Evolutionary conservation across 1,140 invertebrate genomes (phyloP).

Genomic region (Drosophila nebulosa): DNA sequence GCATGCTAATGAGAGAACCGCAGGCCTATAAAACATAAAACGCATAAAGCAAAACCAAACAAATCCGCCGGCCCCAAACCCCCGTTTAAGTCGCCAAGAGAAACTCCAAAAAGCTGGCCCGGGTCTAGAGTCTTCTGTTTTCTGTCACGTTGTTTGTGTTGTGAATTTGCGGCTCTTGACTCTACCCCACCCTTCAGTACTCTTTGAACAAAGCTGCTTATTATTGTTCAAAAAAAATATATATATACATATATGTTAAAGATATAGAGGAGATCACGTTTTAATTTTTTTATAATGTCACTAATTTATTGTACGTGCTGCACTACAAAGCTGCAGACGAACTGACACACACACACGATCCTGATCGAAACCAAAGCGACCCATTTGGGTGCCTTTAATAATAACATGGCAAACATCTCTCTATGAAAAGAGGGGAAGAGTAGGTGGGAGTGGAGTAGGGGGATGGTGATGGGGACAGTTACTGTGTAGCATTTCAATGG

Average conservation of each 20-base stretch:
- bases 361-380: conserved; percentile 34
- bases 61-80: conserved; percentile 48
- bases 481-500: conserved; percentile 61
- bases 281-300: conserved; percentile 78
- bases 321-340: conserved; percentile 62
- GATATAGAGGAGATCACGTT: conserved; percentile 58
- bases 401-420: conserved; percentile 53
- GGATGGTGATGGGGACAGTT: conserved; percentile 10
- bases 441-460: neutral
- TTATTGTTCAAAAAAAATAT: conserved; percentile 37
- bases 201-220: conserved; percentile 53
- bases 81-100: neutral
- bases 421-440: neutral
- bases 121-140: conserved; percentile 2
- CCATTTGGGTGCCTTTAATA: conserved; percentile 75
- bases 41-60: conserved; percentile 52
- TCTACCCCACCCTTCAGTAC: neutral
- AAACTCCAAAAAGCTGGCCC: conserved; percentile 8
- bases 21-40: conserved; percentile 66
- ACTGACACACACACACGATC: conserved; percentile 40
- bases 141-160: conserved; percentile 69
- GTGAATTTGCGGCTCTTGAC: conserved; percentile 54
- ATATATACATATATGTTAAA: neutral
- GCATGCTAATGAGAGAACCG: conserved; percentile 65
- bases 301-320: conserved; percentile 79